Conservation (phyloP, 2,113 vertebrate genomes). For the Proterorhinus semilunaris region DNA sequence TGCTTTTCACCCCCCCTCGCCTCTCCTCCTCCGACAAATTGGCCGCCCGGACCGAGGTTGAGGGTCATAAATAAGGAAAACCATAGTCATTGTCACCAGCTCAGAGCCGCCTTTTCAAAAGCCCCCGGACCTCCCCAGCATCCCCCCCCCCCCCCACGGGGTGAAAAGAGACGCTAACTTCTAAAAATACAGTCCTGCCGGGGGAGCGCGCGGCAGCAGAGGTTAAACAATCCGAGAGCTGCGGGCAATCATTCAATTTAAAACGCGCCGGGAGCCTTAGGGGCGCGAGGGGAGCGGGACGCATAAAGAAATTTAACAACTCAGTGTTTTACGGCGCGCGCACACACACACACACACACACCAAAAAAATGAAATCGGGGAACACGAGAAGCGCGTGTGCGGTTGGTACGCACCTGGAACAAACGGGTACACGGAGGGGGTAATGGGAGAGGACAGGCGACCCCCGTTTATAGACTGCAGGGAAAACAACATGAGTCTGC, state of each 20-base stretch:
- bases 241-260: constrained; percentile 82
- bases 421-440: constrained; percentile 10
- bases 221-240: constrained; percentile 78
- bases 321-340: constrained; percentile 71
- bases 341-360: no score
- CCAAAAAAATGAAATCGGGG: constrained; percentile 76
- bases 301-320: constrained; percentile 77
- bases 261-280: constrained; percentile 72
- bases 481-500: constrained; percentile 38
- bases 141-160: constrained; percentile 56
- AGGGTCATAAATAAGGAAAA: constrained; percentile 78
- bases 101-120: constrained; percentile 15
- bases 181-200: constrained; percentile 73
- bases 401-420: constrained; percentile 29
- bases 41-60: constrained; percentile 64
- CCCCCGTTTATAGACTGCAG: constrained; percentile 31
- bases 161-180: constrained; percentile 48
- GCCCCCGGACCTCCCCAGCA: constrained; percentile 9
- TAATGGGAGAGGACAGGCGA: constrained; percentile 30
- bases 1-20: constrained; percentile 28
- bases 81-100: constrained; percentile 48
- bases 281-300: constrained; percentile 63
- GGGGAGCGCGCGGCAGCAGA: constrained; percentile 63
- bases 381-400: constrained; percentile 32
- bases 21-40: constrained; percentile 59